A percentile compares a stretch with the other conserved stretches of the same genome.
Conservation (phyloP, 2,113 vertebrate genomes). For the Centropristis striata region DNA sequence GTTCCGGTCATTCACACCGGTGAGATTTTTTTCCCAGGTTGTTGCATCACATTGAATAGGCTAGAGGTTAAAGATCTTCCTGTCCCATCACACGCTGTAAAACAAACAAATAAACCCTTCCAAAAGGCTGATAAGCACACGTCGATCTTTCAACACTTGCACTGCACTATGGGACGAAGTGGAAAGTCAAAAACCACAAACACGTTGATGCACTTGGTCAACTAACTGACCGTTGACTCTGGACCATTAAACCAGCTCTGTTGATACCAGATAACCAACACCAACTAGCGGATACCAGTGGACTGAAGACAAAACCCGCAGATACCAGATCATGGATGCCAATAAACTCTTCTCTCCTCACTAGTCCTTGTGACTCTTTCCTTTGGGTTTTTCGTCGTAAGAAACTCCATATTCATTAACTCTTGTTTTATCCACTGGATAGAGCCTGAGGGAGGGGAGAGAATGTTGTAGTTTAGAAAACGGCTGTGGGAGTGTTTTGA, state of each 20-base stretch:
- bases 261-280: neutral
- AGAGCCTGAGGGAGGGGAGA: slow-evolving; percentile 88
- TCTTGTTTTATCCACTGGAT: slow-evolving; percentile 97
- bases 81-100: neutral
- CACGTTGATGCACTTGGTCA: neutral
- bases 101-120: neutral
- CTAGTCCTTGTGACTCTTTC: slow-evolving; percentile 89
- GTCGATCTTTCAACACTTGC: slow-evolving; percentile 5
- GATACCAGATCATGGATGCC: slow-evolving; percentile 18
- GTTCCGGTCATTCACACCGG: neutral
- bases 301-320: slow-evolving; percentile 5
- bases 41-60: neutral
- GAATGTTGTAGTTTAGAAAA: neutral
- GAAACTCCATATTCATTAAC: slow-evolving; percentile 97
- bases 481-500: neutral
- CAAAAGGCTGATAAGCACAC: neutral
- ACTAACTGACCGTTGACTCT: slow-evolving; percentile 7
- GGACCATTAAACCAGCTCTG: neutral
- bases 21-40: no score
- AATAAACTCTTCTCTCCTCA: neutral
- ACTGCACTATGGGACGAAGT: neutral
- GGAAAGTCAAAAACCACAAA: neutral
- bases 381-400: slow-evolving; percentile 90
- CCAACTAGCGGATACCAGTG: neutral
- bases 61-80: neutral